Percentiles rank a stretch among this genome's conserved stretches.
Conservation (phyloP, 2,113 vertebrate species). For the Centropus unirufus region DNA sequence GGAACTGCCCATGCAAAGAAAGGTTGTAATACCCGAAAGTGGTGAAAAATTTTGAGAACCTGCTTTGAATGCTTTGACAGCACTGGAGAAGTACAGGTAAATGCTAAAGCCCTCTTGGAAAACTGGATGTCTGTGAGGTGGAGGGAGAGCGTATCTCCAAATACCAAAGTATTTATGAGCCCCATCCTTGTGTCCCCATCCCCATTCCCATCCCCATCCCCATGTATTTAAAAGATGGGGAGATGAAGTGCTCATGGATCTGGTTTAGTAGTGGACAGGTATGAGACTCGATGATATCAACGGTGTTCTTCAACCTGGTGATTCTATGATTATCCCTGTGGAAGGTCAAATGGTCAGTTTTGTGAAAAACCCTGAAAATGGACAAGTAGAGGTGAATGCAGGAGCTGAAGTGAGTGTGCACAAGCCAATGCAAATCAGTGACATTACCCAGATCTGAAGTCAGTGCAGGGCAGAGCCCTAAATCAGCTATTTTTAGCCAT, state of each 20-base stretch:
- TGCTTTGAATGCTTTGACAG: background rate
- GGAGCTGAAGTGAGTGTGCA: background rate
- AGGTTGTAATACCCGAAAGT: background rate
- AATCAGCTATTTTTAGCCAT: constrained; percentile 44
- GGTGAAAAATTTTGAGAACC: background rate
- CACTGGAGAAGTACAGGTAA: background rate
- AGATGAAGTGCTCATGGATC: too few relatives aligned
- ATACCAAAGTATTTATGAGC: too few relatives aligned
- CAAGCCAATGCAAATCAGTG: background rate
- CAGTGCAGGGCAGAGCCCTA: background rate
- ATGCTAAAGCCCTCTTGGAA: background rate
- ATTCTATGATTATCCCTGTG: background rate
- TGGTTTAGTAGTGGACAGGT: too few relatives aligned
- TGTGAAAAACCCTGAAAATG: background rate
- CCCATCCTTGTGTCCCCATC: too few relatives aligned
- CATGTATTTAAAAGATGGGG: too few relatives aligned
- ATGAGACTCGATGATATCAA: too few relatives aligned
- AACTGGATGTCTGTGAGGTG: background rate
- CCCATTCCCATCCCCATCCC: too few relatives aligned
- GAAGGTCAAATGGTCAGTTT: background rate
- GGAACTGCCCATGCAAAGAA: background rate
- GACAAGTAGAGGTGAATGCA: background rate
- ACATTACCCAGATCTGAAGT: background rate
- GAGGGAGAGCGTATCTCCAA: background rate
- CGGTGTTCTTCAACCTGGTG: too few relatives aligned